These are phyloP conservation scores for Apaloderma vittatum DNA, from an alignment of 2,113 vertebrate species.

Conservation along the genomic window DNA sequence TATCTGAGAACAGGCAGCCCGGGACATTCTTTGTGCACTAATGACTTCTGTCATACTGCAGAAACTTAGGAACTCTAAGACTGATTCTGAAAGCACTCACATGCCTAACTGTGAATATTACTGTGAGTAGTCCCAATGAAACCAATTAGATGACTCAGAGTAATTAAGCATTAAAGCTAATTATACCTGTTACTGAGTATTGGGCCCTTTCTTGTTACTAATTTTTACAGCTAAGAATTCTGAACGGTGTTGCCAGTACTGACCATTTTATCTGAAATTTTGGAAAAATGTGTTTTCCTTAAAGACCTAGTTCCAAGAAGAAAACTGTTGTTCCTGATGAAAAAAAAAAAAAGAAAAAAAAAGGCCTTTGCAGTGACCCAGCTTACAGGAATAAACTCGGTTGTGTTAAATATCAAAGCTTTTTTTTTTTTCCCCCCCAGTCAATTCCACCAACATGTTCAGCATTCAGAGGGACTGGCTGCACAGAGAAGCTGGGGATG, in stretches of 20 bases:
- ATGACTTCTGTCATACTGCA: background rate
- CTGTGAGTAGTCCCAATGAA: constrained; percentile 43
- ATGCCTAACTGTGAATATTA: background rate
- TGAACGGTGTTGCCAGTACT: background rate
- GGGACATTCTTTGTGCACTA: background rate
- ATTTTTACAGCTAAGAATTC: constrained; percentile 23
- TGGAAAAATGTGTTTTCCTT: background rate
- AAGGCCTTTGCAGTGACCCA: background rate
- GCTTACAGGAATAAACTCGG: background rate
- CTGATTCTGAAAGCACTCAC: constrained; percentile 18
- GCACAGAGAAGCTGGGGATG: no score
- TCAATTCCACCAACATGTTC: background rate
- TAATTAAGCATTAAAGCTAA: constrained; percentile 63
- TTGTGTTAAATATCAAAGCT: background rate
- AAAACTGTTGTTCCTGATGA: background rate
- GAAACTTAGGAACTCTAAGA: constrained; percentile 18
- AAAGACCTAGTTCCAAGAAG: background rate
- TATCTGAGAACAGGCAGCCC: background rate
- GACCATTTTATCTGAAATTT: background rate
- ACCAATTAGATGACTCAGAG: constrained; percentile 62
- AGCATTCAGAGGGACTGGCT: background rate
- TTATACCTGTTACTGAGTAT: constrained; percentile 53
- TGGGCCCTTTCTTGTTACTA: constrained; percentile 9
- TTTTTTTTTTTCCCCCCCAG: background rate
- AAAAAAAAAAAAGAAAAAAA: background rate